A percentile compares a stretch with the other conserved stretches of the same genome.
phyloP scores from a whole-genome alignment of 2,113 vertebrate genomes.

The Athene cunicularia region DNA sequence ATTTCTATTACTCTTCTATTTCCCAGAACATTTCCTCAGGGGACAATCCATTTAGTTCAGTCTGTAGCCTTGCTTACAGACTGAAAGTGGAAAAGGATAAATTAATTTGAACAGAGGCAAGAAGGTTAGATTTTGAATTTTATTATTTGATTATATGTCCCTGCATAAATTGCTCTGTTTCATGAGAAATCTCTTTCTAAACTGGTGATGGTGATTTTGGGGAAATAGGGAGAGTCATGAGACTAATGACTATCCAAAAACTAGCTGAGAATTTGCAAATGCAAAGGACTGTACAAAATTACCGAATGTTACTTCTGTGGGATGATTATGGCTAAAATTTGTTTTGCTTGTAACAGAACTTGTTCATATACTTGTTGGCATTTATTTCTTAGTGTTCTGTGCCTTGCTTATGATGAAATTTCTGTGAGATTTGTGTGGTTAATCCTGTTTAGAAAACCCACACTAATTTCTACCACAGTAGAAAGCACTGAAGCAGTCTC shows the following conservation, averaged over 20 bases:
- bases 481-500: background rate
- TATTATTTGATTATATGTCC: background rate
- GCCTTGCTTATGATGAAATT: background rate
- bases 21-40: background rate
- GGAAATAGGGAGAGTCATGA: background rate
- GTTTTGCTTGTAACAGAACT: background rate
- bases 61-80: background rate
- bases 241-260: background rate
- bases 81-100: constrained; percentile 9
- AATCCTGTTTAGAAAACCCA: background rate
- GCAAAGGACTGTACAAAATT: background rate
- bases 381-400: background rate
- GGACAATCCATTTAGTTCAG: background rate
- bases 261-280: background rate
- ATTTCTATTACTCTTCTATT: background rate
- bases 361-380: background rate
- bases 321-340: background rate
- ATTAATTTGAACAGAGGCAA: background rate
- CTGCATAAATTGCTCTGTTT: background rate
- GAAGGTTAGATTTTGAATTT: background rate
- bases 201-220: background rate
- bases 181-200: background rate
- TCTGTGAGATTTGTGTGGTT: background rate
- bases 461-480: background rate
- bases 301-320: background rate